Evolutionary conservation across 2,797 vertebrate genomes (phyloP).

Genomic region (Hydrocynus forskahlii): DNA sequence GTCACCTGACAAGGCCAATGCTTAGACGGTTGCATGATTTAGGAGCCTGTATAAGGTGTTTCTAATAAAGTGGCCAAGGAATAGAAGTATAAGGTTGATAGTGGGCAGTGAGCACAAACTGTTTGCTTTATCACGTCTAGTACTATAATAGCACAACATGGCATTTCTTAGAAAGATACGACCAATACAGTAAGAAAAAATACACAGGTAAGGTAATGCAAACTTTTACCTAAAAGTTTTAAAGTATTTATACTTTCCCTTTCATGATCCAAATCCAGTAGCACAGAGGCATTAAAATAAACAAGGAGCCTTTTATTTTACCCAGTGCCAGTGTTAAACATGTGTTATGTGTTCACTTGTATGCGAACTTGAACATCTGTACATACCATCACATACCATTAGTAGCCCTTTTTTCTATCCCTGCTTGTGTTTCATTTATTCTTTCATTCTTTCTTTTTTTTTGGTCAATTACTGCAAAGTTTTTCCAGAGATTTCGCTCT

Average conservation of each 20-base stretch:
- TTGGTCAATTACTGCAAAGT: slow-evolving; percentile 42
- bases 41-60: neutral
- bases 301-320: slow-evolving; percentile 5
- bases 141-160: too few species aligned
- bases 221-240: too few species aligned
- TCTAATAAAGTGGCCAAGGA: too few species aligned
- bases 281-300: neutral
- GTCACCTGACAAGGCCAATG: too few species aligned
- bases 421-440: slow-evolving; percentile 10
- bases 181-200: too few species aligned
- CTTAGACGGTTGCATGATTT: too few species aligned
- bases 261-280: neutral
- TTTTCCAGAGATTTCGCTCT: slow-evolving; percentile 46
- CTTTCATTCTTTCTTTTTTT: slow-evolving; percentile 17
- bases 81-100: too few species aligned
- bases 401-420: slow-evolving; percentile 11
- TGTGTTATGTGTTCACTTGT: slow-evolving; percentile 15
- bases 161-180: too few species aligned
- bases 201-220: too few species aligned
- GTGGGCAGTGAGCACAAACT: too few species aligned
- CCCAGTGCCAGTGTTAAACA: slow-evolving; percentile 25
- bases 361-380: neutral
- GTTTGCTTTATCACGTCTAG: too few species aligned
- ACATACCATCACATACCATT: slow-evolving; percentile 6
- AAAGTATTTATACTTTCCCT: neutral